Evolutionary conservation across 1,140 invertebrate genomes (phyloP), one percentile per base, ranked within the genome.

Genomic region (Stenopsyche tienmushanensis): DNA sequence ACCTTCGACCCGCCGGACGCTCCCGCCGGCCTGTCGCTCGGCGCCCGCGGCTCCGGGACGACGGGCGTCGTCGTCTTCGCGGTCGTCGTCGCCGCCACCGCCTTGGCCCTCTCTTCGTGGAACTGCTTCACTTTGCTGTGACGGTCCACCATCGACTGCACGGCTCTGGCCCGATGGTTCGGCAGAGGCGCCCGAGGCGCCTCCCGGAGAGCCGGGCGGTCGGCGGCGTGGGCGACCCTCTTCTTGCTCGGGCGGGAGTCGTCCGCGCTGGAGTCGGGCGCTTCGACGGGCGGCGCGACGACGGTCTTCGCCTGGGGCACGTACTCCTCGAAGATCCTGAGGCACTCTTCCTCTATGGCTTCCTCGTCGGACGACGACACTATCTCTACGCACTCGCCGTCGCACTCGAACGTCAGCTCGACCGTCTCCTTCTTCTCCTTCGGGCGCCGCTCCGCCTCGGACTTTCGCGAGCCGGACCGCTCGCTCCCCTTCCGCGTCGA

Each of bases 281-380:
- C 75, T 58, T 50, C 42, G 68, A 69, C 62, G 65, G 24, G 24
- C 24, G 17, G 44, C 17, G 17, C 74, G 72, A 59, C 64, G 21
- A 72, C 76, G 67, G 67, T 66, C 29, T 65, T 66, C 26, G 64
- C 65, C 62, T 70, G 66, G 7, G 49, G 49, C 29, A 80, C 75
- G 77, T 81, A 81, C 69, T 81, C 80, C 71, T 81, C 79, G 78
- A 81, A 81, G 69, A 81, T 81, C 72, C 73, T 79, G 65, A 79
- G 76, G 72, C 80, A 81, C 72, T 81, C 76, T 64, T 77, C 68
- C 34, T 74, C 75, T 65, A 80, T 78, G 47, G 71, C 67, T 62
- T 81, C 79, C 71, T 80, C 78, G 74, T 81, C 80, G 23, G 77
- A 77, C 41, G 77, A 78, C 49, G 10, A 13, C 7, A 64, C 25